These are phyloP conservation scores for Paralvinella palmiformis DNA, from an alignment of 1,140 invertebrate species.

Conservation along the genomic window DNA sequence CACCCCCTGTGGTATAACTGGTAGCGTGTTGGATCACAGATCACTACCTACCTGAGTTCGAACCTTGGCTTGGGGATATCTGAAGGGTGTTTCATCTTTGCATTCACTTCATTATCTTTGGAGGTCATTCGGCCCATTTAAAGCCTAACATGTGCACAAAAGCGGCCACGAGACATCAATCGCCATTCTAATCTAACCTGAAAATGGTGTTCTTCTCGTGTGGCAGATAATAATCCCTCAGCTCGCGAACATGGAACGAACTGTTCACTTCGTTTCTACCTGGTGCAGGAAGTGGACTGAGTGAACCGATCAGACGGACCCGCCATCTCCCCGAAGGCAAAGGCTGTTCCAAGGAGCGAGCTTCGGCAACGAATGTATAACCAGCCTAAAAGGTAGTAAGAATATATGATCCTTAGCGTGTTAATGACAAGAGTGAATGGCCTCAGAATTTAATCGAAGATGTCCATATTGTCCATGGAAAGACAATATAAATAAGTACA, in stretches of 20 bases:
- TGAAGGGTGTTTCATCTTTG: no score
- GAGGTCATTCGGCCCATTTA: no score
- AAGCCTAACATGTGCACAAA: no score
- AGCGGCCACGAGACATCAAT: no score
- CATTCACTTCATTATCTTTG: no score
- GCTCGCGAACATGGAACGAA: slow-evolving; percentile 39
- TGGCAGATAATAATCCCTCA: slow-evolving; percentile 48
- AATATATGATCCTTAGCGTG: neutral
- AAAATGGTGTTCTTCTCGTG: slow-evolving; percentile 44
- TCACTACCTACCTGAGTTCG: no score
- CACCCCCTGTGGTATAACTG: no score
- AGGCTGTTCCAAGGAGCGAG: slow-evolving; percentile 38
- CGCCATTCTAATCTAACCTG: slow-evolving; percentile 41
- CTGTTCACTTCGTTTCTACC: slow-evolving; percentile 35
- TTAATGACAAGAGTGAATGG: neutral
- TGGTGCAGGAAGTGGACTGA: slow-evolving; percentile 37
- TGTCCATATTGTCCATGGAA: no score
- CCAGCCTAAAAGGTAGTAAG: slow-evolving; percentile 28
- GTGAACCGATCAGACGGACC: slow-evolving; percentile 48
- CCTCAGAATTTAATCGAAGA: no score
- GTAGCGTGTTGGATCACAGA: no score
- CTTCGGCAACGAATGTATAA: slow-evolving; percentile 49
- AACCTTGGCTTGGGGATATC: no score
- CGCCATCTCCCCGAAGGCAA: slow-evolving; percentile 39
- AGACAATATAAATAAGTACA: no score